Evolutionary conservation across 1,140 invertebrate genomes (phyloP).

Genomic region (Coenobita brevimanus): DNA sequence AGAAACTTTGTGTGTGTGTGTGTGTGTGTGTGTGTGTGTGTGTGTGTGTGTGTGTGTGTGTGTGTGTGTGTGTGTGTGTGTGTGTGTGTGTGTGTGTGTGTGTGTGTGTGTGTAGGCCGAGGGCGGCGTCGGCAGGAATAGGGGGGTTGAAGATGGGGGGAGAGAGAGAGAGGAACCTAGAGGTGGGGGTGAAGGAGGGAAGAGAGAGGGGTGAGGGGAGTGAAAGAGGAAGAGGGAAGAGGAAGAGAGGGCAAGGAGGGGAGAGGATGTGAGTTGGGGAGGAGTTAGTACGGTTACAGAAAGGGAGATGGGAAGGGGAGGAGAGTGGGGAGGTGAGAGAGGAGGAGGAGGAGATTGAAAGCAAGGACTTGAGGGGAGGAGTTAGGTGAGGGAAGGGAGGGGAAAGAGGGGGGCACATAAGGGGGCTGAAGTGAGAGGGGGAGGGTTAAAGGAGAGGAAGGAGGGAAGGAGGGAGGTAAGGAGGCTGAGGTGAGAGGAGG

Average conservation of each 20-base stretch:
- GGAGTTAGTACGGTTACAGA: neutral
- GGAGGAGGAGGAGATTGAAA: too few relatives aligned
- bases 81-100: too few relatives aligned
- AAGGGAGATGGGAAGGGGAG: neutral
- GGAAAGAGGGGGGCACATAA: too few relatives aligned
- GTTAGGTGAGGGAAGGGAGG: neutral
- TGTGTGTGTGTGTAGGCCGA: neutral
- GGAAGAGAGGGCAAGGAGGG: neutral
- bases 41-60: neutral
- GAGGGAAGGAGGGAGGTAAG: too few relatives aligned
- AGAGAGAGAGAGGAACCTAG: neutral
- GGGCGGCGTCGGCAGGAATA: too few relatives aligned
- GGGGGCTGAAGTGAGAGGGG: too few relatives aligned
- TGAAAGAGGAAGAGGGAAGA: too few relatives aligned
- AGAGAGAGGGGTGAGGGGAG: too few relatives aligned
- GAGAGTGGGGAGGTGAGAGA: too few relatives aligned
- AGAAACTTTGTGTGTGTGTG: neutral
- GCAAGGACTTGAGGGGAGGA: too few relatives aligned
- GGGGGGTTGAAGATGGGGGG: neutral
- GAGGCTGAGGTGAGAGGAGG: neutral
- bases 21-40: slow-evolving; percentile 11
- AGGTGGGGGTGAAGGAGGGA: neutral
- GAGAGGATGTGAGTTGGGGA: neutral
- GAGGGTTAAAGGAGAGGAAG: too few relatives aligned
- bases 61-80: slow-evolving; percentile 7